A percentile compares a stretch with the other conserved stretches of the same genome.
Conservation (phyloP, 1,140 invertebrate genomes). For the Anthonomus grandis region DNA sequence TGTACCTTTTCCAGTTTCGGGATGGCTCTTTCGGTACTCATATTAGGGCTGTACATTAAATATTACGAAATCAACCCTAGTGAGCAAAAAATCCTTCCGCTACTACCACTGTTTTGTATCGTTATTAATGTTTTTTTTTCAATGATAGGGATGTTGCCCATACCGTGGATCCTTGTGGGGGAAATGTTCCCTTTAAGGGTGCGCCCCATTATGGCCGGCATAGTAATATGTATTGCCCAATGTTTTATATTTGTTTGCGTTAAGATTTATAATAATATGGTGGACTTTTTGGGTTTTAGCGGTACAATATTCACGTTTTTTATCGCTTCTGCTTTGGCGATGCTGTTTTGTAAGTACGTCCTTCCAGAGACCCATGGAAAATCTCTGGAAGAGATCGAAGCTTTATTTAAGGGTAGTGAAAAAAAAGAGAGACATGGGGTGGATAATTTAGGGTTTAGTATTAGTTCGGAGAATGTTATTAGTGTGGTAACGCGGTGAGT, state of each 20-base stretch:
- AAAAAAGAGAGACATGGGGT: slow-evolving; percentile 32
- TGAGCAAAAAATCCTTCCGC: slow-evolving; percentile 50
- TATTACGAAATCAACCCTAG: slow-evolving; percentile 46
- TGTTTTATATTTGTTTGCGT: slow-evolving; percentile 66
- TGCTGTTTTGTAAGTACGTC: slow-evolving; percentile 63
- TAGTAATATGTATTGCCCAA: slow-evolving; percentile 68
- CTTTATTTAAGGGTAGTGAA: slow-evolving; percentile 53
- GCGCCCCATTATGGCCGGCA: slow-evolving; percentile 63
- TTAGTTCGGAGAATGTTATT: slow-evolving; percentile 25
- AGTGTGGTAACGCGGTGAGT: slow-evolving; percentile 11
- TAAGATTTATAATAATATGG: slow-evolving; percentile 65
- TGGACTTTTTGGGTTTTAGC: slow-evolving; percentile 58
- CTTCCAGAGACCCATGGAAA: slow-evolving; percentile 81
- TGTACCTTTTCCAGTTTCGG: slow-evolving; percentile 63
- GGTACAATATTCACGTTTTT: slow-evolving; percentile 75
- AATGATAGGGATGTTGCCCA: slow-evolving; percentile 69
- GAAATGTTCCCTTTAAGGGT: slow-evolving; percentile 69
- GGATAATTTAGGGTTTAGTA: slow-evolving; percentile 30
- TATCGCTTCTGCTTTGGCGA: slow-evolving; percentile 61
- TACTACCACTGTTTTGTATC: slow-evolving; percentile 61
- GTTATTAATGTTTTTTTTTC: slow-evolving; percentile 66
- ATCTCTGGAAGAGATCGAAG: slow-evolving; percentile 74
- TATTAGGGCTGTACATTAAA: slow-evolving; percentile 54
- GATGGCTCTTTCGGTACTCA: slow-evolving; percentile 60
- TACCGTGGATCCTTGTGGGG: slow-evolving; percentile 73